Conservation (phyloP, 2,113 vertebrate species). For the Xenopus tropicalis region DNA sequence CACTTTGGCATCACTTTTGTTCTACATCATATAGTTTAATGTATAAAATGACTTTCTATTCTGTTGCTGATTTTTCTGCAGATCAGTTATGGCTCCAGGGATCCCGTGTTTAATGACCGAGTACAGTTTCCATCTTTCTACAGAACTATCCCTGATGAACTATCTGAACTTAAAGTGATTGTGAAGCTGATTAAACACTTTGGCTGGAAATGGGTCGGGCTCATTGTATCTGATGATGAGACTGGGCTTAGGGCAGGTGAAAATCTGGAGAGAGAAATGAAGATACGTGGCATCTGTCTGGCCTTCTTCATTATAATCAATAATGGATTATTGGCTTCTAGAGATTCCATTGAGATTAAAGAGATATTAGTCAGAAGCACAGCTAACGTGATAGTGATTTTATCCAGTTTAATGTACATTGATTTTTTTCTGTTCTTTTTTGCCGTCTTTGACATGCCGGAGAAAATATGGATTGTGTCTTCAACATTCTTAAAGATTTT, state of each 20-base stretch:
- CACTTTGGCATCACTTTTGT: too few relatives aligned
- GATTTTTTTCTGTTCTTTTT: too few relatives aligned
- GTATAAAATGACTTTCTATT: too few relatives aligned
- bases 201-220: constrained; percentile 23
- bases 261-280: background rate
- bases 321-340: background rate
- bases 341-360: background rate
- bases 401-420: too few relatives aligned
- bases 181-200: constrained; percentile 12
- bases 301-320: background rate
- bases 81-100: constrained; percentile 1
- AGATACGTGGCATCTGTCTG: background rate
- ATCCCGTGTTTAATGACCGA: background rate
- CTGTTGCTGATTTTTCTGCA: background rate
- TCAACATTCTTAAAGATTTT: too few relatives aligned
- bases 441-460: too few relatives aligned
- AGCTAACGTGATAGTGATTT: background rate
- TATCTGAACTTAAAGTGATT: background rate
- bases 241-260: background rate
- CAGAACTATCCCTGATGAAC: background rate
- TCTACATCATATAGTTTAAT: too few relatives aligned
- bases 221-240: constrained; percentile 17
- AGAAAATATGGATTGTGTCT: too few relatives aligned
- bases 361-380: background rate
- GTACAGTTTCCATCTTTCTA: constrained; percentile 12